phyloP scores from a whole-genome alignment of 2,888 invertebrate species.

The Clanis bilineata region DNA sequence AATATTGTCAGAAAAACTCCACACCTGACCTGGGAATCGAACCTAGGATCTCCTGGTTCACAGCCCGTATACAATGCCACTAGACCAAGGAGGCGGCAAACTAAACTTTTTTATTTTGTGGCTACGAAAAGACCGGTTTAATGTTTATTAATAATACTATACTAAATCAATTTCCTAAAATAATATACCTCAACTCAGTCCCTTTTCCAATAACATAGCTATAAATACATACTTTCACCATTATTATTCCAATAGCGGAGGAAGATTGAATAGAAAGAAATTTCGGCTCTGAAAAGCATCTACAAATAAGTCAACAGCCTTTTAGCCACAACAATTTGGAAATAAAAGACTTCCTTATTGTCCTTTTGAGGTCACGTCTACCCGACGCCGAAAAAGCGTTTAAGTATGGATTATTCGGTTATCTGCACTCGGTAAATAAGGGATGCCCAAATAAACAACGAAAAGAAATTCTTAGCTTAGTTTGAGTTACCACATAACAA shows the following conservation, averaged over 20 bases:
- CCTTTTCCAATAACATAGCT: neutral
- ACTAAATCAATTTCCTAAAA: too few species aligned
- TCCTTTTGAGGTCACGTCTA: constrained; percentile 11
- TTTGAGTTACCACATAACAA: neutral
- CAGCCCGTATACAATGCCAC: too few species aligned
- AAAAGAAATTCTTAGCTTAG: neutral
- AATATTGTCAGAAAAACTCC: too few species aligned
- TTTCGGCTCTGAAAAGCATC: neutral
- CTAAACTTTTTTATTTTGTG: too few species aligned
- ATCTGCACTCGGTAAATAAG: constrained; percentile 9
- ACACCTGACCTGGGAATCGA: too few species aligned
- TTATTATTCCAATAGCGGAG: neutral
- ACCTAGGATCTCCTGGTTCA: too few species aligned
- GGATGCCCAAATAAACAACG: neutral
- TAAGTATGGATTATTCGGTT: constrained; percentile 14
- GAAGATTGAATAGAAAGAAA: constrained; percentile 1
- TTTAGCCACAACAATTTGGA: constrained; percentile 7
- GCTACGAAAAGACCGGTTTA: too few species aligned
- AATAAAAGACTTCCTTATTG: constrained; percentile 15
- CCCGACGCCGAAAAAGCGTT: constrained; percentile 5
- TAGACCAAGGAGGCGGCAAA: too few species aligned
- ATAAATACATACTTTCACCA: neutral
- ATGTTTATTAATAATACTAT: too few species aligned
- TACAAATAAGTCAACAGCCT: neutral
- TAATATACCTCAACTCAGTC: neutral